These are phyloP conservation scores for Eretmocerus hayati DNA, from an alignment of 2,888 invertebrate species.

Conservation along the genomic window DNA sequence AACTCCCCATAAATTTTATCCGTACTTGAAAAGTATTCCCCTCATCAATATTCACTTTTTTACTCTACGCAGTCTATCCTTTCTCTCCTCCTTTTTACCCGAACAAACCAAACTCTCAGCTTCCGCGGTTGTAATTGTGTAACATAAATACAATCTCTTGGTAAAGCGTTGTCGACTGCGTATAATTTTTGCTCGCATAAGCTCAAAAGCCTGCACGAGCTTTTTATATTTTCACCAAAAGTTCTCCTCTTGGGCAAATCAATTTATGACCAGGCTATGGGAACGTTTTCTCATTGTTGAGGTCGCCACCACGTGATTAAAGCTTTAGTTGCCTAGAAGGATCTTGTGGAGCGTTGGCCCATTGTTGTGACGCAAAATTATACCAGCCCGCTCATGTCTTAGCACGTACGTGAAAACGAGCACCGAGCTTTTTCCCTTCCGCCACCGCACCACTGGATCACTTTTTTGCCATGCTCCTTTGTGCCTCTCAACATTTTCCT, in stretches of 20 bases:
- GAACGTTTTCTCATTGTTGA: conserved; percentile 40
- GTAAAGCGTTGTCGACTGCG: conserved; percentile 34
- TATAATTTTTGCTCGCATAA: conserved; percentile 44
- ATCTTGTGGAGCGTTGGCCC: conserved; percentile 25
- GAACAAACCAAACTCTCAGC: not conserved
- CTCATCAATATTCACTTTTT: no score
- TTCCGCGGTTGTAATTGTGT: conserved; percentile 38
- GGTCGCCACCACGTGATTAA: conserved; percentile 35
- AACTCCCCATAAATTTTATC: no score
- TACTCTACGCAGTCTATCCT: no score
- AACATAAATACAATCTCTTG: conserved; percentile 44
- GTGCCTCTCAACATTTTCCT: no score
- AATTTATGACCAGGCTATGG: conserved; percentile 41
- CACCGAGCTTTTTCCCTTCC: not conserved
- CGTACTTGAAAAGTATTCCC: no score
- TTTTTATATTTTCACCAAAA: conserved; percentile 31
- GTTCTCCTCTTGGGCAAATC: conserved; percentile 43
- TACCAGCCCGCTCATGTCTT: conserved; percentile 23
- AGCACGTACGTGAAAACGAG: conserved; percentile 1
- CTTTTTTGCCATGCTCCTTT: no score
- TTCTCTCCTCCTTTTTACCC: not conserved
- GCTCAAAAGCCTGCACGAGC: conserved; percentile 42
- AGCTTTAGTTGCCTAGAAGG: conserved; percentile 40
- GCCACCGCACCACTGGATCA: no score
- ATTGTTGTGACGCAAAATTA: conserved; percentile 45